These are phyloP conservation scores for Tetranychus truncatus DNA, from an alignment of 2,888 invertebrate species.

Conservation along the genomic window DNA sequence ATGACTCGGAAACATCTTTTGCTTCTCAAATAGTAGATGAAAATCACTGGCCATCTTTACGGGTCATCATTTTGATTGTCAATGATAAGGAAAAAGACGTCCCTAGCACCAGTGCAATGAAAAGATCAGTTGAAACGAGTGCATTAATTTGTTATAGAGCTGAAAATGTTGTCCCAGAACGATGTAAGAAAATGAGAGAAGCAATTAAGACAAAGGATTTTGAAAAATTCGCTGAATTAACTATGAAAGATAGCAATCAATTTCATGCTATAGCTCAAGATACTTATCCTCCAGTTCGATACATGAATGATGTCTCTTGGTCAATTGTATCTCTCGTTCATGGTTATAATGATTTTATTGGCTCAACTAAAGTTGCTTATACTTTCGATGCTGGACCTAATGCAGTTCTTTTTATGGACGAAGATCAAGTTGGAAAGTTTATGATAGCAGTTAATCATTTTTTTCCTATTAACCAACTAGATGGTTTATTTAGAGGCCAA, in stretches of 20 bases:
- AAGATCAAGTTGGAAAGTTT: constrained; percentile 51
- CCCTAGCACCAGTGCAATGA: constrained; percentile 78
- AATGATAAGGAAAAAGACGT: constrained; percentile 57
- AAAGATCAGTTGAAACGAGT: constrained; percentile 56
- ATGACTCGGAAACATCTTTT: constrained; percentile 31
- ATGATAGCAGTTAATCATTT: constrained; percentile 47
- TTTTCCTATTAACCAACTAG: constrained; percentile 41
- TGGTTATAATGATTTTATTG: constrained; percentile 51
- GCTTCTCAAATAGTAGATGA: constrained; percentile 42
- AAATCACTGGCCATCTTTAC: constrained; percentile 72
- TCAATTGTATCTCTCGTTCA: constrained; percentile 61
- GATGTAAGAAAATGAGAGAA: constrained; percentile 43
- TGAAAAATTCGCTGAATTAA: constrained; percentile 63
- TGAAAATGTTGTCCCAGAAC: constrained; percentile 49
- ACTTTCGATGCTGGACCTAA: constrained; percentile 98
- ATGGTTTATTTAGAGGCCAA: neutral
- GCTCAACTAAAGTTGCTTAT: constrained; percentile 61
- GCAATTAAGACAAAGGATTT: constrained; percentile 56
- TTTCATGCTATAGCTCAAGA: constrained; percentile 85
- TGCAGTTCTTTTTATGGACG: constrained; percentile 66
- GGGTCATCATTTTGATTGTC: constrained; percentile 70
- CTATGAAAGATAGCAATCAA: constrained; percentile 93
- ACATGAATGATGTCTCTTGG: constrained; percentile 75
- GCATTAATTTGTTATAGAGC: constrained; percentile 56
- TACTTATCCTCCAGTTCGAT: constrained; percentile 77